phyloP scores from a whole-genome alignment of 2,113 vertebrate genomes.

The Xerus inauris region DNA sequence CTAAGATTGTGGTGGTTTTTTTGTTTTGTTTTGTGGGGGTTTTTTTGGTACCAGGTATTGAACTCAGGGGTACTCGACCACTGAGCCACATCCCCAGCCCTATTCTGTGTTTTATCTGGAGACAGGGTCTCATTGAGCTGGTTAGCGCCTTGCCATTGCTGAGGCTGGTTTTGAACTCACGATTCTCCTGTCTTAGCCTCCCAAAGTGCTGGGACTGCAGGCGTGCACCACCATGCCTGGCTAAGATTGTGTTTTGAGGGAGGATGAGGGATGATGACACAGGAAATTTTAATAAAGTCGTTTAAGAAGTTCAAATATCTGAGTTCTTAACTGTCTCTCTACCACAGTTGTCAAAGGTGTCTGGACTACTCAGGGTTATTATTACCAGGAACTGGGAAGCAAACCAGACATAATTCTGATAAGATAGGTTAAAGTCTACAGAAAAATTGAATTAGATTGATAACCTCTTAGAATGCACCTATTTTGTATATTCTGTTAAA shows the following conservation, averaged over 20 bases:
- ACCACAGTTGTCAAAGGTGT: background rate
- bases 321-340: background rate
- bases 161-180: too few relatives aligned
- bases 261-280: background rate
- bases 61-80: too few relatives aligned
- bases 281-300: background rate
- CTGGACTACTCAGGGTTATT: background rate
- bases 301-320: background rate
- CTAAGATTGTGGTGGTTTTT: background rate
- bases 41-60: too few relatives aligned
- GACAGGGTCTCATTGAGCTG: too few relatives aligned
- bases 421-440: background rate
- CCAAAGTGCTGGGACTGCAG: too few relatives aligned
- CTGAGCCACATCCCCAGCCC: too few relatives aligned
- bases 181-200: too few relatives aligned
- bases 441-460: background rate
- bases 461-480: background rate
- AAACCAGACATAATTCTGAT: background rate
- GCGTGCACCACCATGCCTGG: too few relatives aligned
- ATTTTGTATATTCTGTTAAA: conserved; percentile 5
- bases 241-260: background rate
- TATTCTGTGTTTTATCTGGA: too few relatives aligned
- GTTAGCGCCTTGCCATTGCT: too few relatives aligned
- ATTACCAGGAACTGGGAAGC: background rate
- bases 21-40: too few relatives aligned